These are phyloP conservation scores for Magallana nippona DNA, from an alignment of 2,888 invertebrate genomes.

Conservation along the genomic window DNA sequence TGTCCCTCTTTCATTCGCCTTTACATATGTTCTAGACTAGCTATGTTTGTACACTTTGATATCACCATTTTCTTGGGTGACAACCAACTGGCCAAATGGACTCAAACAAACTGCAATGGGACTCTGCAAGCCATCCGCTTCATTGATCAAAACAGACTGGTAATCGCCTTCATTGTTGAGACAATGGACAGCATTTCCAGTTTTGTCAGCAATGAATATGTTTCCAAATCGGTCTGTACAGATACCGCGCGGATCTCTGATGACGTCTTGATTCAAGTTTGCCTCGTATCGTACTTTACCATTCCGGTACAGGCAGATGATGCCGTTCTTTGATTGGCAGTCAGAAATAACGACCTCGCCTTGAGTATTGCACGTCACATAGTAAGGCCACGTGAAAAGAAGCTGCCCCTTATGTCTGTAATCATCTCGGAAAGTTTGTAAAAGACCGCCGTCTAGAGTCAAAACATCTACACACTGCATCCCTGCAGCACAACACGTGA, in stretches of 20 bases:
- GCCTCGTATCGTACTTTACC: slow-evolving; percentile 62
- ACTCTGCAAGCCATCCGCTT: slow-evolving; percentile 59
- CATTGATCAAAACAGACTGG: slow-evolving; percentile 57
- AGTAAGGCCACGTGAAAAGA: slow-evolving; percentile 67
- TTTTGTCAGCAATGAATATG: slow-evolving; percentile 65
- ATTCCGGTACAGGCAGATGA: slow-evolving; percentile 58
- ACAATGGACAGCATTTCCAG: slow-evolving; percentile 61
- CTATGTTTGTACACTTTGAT: slow-evolving; percentile 59
- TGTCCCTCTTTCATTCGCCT: neutral
- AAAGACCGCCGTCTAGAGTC: slow-evolving; percentile 61
- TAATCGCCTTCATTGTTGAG: slow-evolving; percentile 62
- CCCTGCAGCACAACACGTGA: slow-evolving; percentile 64
- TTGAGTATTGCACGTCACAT: slow-evolving; percentile 58
- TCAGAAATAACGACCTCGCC: slow-evolving; percentile 65
- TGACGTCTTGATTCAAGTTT: slow-evolving; percentile 55
- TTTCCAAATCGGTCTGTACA: slow-evolving; percentile 62
- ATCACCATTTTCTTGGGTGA: slow-evolving; percentile 66
- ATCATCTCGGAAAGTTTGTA: slow-evolving; percentile 61
- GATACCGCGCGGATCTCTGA: slow-evolving; percentile 64
- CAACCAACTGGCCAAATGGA: slow-evolving; percentile 65
- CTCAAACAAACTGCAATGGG: slow-evolving; percentile 67
- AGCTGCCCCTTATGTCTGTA: slow-evolving; percentile 58
- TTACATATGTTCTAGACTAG: neutral
- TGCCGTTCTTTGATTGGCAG: slow-evolving; percentile 64
- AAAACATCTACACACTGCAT: slow-evolving; percentile 64